A percentile compares a stretch with the other conserved stretches of the same genome.
Evolutionary conservation across 2,888 invertebrate genomes (phyloP).

Genomic region (Ichneumon xanthorius): DNA sequence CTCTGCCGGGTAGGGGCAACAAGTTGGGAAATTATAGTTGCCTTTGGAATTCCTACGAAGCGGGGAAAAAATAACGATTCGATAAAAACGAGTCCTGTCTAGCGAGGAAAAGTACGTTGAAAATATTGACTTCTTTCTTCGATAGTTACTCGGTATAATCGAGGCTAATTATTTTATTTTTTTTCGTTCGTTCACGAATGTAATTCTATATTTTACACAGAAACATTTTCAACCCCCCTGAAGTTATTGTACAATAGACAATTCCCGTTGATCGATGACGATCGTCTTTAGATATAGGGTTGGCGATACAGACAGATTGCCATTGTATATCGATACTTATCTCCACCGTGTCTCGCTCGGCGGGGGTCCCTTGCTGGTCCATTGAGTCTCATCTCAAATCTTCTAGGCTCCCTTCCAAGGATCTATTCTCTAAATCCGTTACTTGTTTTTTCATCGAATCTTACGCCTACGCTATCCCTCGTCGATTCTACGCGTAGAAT

Average conservation of each 20-base stretch:
- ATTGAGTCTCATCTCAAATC: neutral
- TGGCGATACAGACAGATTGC: conserved; percentile 38
- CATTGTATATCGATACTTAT: conserved; percentile 45
- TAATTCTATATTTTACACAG: neutral
- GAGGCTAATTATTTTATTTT: neutral
- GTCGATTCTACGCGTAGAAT: neutral
- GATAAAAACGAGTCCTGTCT: no score
- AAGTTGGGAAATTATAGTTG: neutral
- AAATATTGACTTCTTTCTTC: no score
- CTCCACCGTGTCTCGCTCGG: conserved; percentile 13
- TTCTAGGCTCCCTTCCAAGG: neutral
- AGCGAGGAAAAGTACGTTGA: no score
- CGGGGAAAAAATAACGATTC: neutral
- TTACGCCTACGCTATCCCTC: neutral
- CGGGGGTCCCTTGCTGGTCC: conserved; percentile 1
- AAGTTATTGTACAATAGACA: neutral
- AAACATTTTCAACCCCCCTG: conserved; percentile 2
- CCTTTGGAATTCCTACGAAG: neutral
- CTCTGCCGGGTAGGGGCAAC: neutral
- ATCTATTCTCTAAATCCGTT: conserved; percentile 9
- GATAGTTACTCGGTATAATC: no score
- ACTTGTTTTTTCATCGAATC: conserved; percentile 16
- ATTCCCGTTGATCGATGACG: conserved; percentile 26
- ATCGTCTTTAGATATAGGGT: conserved; percentile 41
- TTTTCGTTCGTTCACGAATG: neutral